These are phyloP conservation scores for Augochlorella aurata DNA, from an alignment of 2,888 invertebrate species.

Conservation along the genomic window DNA sequence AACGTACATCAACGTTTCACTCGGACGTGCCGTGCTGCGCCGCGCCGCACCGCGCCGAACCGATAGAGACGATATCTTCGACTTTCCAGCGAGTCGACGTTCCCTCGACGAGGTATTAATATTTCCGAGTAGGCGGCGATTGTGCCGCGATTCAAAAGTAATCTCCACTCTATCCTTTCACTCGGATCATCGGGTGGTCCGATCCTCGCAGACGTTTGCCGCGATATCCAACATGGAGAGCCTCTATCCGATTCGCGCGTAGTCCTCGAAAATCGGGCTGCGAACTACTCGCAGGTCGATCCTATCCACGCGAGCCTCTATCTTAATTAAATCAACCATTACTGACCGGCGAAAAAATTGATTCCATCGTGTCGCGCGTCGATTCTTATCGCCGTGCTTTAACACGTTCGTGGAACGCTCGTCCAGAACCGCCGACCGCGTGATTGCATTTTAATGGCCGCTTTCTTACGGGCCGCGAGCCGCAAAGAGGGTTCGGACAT, in stretches of 20 bases:
- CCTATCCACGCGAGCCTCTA: conserved; percentile 32
- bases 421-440: conserved; percentile 2
- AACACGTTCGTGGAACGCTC: conserved; percentile 14
- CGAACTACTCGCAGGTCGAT: background rate
- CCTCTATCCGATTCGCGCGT: background rate
- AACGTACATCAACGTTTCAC: conserved; percentile 29
- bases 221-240: background rate
- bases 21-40: background rate
- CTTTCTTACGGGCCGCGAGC: conserved; percentile 8
- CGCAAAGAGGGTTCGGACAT: background rate
- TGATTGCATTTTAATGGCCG: conserved; percentile 48
- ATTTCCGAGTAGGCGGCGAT: conserved; percentile 54
- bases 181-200: conserved; percentile 47
- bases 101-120: conserved; percentile 38
- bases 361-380: conserved; percentile 22
- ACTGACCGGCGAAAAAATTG: conserved; percentile 14
- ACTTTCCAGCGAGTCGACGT: conserved; percentile 19
- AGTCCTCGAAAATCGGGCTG: conserved; percentile 10
- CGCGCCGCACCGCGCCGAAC: background rate
- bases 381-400: conserved; percentile 27
- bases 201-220: conserved; percentile 8
- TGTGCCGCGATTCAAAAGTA: conserved; percentile 55
- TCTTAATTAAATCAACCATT: conserved; percentile 49
- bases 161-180: conserved; percentile 46
- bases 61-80: background rate